Conservation (phyloP, 2,113 vertebrate genomes). For the Abramis brama region DNA sequence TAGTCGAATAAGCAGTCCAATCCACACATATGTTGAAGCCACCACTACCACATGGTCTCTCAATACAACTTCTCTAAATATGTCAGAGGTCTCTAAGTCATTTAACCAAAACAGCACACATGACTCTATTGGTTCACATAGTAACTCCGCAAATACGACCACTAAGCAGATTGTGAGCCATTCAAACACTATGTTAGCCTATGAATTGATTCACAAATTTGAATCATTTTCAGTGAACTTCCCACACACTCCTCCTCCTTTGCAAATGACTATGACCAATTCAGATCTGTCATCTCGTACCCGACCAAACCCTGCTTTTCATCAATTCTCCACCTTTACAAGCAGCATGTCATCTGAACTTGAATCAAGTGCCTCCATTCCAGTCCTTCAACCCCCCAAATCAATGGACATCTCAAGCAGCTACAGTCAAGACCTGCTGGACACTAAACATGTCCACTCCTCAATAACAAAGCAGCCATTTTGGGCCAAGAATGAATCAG, state of each 20-base stretch:
- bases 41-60: not conserved
- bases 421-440: conserved; percentile 39
- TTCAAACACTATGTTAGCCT: not conserved
- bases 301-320: conserved; percentile 50
- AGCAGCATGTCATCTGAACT: conserved; percentile 24
- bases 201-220: conserved; percentile 4
- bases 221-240: not conserved
- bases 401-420: conserved; percentile 28
- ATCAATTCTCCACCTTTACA: conserved; percentile 31
- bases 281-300: conserved; percentile 45
- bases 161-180: conserved; percentile 8
- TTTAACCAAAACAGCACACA: not conserved
- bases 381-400: conserved; percentile 26
- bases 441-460: conserved; percentile 49
- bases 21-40: not conserved
- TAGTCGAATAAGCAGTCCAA: not conserved
- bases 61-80: not conserved
- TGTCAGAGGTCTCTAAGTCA: not conserved
- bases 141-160: not conserved
- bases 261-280: conserved; percentile 11
- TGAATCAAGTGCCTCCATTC: conserved; percentile 18
- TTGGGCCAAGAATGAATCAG: conserved; percentile 51
- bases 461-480: conserved; percentile 51
- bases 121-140: not conserved
- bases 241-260: not conserved